Evolutionary conservation across 2,113 vertebrate genomes (phyloP), one percentile per base, ranked within the genome.

Genomic region (Nesoenas mayeri): DNA sequence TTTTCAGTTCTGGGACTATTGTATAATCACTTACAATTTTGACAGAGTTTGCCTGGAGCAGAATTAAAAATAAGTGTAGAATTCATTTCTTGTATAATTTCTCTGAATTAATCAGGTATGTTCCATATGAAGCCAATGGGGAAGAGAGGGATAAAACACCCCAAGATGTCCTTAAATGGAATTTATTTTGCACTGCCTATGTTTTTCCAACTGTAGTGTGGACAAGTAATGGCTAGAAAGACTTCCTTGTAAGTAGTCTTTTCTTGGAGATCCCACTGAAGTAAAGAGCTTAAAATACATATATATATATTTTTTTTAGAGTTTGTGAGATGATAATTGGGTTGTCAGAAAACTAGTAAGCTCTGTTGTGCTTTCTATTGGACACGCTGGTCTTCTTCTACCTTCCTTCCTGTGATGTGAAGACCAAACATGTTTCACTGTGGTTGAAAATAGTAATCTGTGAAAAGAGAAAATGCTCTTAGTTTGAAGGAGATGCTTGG

Each of bases 41-140:
- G 92, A 89, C 80, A 83, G 42, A 42, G 56, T 85, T 94, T 92
- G 60, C 84, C 92, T 89, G 48, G 51, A 91, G 91, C 86, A 93
- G 74, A 96, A 89, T 44, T 47, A 20, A 89, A 86, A 95, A 85
- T 56, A 83, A 83, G 21, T 32, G 21, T 47, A 75, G 31, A 88
- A 75, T 85, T 82, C 1, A n/a, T 34, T 92, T 89, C 17, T 89
- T 88, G 25, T 72, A 42, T 42, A 58, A 67, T 62, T 72, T 51
- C 38, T 94, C 40, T 83, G 66, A 88, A 89, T 67, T 88, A 82
- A 79, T 73, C 18, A 10, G 31, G 11, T 87, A 34, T 81, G 79
- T 94, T 79, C 54, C 10, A 44, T 57, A 21, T 9, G 2, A 79
- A 58, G 11, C 20, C 48, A 57, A 8, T 32, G 21, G 9, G 6